These are phyloP conservation scores for Gymnocheta viridis DNA, from an alignment of 2,888 invertebrate genomes.

Conservation along the genomic window DNA sequence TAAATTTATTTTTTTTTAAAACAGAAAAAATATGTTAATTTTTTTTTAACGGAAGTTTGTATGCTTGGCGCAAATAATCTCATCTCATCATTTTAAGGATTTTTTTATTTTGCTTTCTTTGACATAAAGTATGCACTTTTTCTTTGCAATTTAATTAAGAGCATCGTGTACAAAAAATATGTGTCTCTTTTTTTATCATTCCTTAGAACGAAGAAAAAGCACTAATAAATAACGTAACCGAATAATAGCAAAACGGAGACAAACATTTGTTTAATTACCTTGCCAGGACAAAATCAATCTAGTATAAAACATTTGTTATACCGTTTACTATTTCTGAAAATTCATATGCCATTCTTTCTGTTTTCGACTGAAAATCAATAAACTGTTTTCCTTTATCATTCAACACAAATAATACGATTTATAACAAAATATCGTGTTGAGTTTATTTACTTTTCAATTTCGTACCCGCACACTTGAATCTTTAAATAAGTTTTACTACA, in stretches of 20 bases:
- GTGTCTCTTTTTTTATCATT: constrained; percentile 1
- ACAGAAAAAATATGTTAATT: background rate
- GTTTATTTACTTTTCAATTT: no score
- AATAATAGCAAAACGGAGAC: background rate
- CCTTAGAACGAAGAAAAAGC: background rate
- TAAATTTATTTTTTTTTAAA: background rate
- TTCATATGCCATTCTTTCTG: no score
- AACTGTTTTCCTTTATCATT: no score
- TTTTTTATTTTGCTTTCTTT: constrained; percentile 21
- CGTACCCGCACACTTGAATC: no score
- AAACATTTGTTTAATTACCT: background rate
- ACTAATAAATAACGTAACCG: constrained; percentile 2
- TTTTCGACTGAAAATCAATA: no score
- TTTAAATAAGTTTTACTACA: no score
- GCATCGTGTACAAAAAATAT: constrained; percentile 6
- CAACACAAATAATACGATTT: no score
- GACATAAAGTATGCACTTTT: constrained; percentile 43
- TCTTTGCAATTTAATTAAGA: constrained; percentile 51
- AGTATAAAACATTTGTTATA: no score
- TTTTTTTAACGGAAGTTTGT: background rate
- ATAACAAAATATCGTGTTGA: no score
- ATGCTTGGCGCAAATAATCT: background rate
- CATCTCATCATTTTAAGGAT: constrained; percentile 10
- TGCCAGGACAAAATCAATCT: no score
- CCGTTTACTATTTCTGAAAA: no score